These are phyloP conservation scores for Pollenia amentaria DNA, from an alignment of 2,888 invertebrate species.

Conservation along the genomic window DNA sequence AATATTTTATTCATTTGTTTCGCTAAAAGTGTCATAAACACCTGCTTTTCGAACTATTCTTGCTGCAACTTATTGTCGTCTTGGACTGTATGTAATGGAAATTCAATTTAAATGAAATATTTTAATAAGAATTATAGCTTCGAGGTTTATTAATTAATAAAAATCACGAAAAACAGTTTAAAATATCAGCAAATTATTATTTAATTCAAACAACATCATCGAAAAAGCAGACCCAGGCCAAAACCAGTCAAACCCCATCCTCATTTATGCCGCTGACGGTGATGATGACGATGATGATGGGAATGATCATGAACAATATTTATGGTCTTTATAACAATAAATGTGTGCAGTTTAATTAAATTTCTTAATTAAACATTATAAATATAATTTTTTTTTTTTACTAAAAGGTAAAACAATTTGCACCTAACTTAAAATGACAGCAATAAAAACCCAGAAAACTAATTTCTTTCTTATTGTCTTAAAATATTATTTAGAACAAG, in stretches of 20 bases:
- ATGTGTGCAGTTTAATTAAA: constrained; percentile 32
- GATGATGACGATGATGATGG: constrained; percentile 12
- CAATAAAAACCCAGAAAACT: background rate
- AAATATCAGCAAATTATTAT: constrained; percentile 65
- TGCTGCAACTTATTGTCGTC: constrained; percentile 6
- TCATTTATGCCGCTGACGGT: background rate
- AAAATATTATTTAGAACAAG: constrained; percentile 5
- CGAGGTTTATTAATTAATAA: constrained; percentile 72
- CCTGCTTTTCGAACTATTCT: constrained; percentile 20
- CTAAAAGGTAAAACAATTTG: constrained; percentile 33
- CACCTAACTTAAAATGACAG: constrained; percentile 43
- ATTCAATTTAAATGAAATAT: constrained; percentile 49
- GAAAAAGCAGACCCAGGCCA: background rate
- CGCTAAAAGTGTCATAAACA: constrained; percentile 9
- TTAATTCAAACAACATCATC: constrained; percentile 63
- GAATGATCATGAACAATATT: constrained; percentile 46
- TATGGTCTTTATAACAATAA: constrained; percentile 41
- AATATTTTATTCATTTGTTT: background rate
- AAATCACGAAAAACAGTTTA: constrained; percentile 70
- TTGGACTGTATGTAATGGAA: constrained; percentile 2
- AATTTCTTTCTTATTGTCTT: no score
- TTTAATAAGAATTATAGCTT: constrained; percentile 48
- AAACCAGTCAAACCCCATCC: constrained; percentile 32
- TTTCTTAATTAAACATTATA: constrained; percentile 47
- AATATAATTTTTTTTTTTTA: constrained; percentile 5